These are phyloP conservation scores for Drosophila funebris DNA, from an alignment of 1,140 invertebrate species.

Conservation along the genomic window DNA sequence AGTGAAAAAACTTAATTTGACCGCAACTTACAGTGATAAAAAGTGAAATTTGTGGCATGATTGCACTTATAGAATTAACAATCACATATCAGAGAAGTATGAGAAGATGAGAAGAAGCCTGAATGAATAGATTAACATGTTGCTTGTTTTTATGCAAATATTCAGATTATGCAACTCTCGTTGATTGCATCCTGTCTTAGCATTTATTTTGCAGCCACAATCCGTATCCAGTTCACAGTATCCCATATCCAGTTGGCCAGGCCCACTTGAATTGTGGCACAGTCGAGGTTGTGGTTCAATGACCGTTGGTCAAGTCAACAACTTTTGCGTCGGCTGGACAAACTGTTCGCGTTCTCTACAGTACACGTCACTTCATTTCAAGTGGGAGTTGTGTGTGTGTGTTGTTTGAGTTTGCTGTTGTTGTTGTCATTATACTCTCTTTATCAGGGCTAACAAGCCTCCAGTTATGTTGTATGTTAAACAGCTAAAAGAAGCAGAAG, in stretches of 20 bases:
- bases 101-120: not conserved
- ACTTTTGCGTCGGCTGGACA: constrained; percentile 26
- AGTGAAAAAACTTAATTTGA: constrained; percentile 63
- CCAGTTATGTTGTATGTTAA: constrained; percentile 74
- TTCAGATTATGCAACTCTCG: constrained; percentile 9
- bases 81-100: constrained; percentile 5
- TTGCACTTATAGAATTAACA: not conserved
- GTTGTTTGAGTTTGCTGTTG: not conserved
- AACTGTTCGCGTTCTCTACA: constrained; percentile 41
- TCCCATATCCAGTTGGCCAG: constrained; percentile 25
- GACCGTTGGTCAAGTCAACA: constrained; percentile 57
- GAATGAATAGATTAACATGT: not conserved
- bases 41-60: constrained; percentile 44
- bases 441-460: constrained; percentile 68
- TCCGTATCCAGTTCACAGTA: not conserved
- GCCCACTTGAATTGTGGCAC: constrained; percentile 20
- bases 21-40: constrained; percentile 39
- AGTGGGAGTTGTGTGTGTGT: constrained; percentile 37
- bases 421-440: constrained; percentile 40
- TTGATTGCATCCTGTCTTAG: not conserved
- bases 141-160: constrained; percentile 18
- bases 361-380: constrained; percentile 61
- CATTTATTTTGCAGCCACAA: not conserved
- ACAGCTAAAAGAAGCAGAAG: constrained; percentile 39
- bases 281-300: constrained; percentile 41